Evolutionary conservation across 2,888 invertebrate genomes (phyloP), one percentile per base, ranked within the genome.

Genomic region (Eupithecia dodoneata): DNA sequence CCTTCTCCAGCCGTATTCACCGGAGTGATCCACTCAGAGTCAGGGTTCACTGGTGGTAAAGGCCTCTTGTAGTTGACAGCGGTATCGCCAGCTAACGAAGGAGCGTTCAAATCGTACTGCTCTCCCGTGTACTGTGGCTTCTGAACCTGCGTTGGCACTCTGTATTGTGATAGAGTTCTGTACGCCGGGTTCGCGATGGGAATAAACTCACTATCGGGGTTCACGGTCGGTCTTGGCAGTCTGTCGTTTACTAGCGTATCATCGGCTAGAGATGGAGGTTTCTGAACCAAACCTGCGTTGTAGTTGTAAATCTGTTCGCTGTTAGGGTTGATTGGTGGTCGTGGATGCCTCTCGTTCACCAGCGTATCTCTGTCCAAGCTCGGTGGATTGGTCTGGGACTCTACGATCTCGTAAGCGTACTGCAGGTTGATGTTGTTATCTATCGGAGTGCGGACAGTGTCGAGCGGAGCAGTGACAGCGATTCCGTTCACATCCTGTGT

Each of bases 231-330:
- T 80, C 96, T 89, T 15, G 97, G 97, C 66, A 95, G 94, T 80
- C 96, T 95, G 85, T 97, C 97, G 91, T 98, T 98, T 0, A 98
- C 96, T 49, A 96, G 88, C 0, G 97, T 97, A 86, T 97, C 98
- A 80, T 95, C 95, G 59, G 96, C 95, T 70, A 97, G 91, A 12
- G 94, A 93, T 0, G 92, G 92, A 6, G 94, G 94, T 75, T 90
- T 93, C 52, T 88, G 89, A 42, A 93, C 85, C 52, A 93, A 83
- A 72, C 91, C 89, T 1, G 90, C 91, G 82, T 92, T 90, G 10
- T 87, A 86, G 72, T 89, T 88, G 5, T 85, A 86, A 63, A 93
- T 91, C 13, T 91, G 89, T 86, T 97, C 97, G 83, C 97, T 96
- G 81, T 97, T 96, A 0, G 97, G 97, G 87, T 98, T 97, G 74